A percentile compares a stretch with the other conserved stretches of the same genome.
Conservation (phyloP, 2,797 vertebrate species). For the Coranthus polyacanthus region DNA sequence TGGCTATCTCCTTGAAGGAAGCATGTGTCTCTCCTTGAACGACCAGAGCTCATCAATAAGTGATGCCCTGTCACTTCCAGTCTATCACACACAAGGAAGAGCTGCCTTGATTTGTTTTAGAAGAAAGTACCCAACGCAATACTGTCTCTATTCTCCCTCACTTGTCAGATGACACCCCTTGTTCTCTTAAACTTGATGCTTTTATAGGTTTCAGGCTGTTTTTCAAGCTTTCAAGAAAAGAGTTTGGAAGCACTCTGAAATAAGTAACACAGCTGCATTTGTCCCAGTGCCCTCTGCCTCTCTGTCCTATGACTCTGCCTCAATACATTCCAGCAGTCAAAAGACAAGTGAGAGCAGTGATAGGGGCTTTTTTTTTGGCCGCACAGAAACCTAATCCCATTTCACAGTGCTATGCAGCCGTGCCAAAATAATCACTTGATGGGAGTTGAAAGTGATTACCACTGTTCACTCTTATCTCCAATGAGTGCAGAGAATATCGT, state of each 20-base stretch:
- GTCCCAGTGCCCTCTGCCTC: slow-evolving; percentile 49
- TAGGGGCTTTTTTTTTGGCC: slow-evolving; percentile 51
- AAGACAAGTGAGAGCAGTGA: slow-evolving; percentile 60
- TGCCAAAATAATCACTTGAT: slow-evolving; percentile 82
- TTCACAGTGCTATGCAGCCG: slow-evolving; percentile 70
- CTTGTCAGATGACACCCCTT: slow-evolving; percentile 35
- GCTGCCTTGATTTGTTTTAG: slow-evolving; percentile 68
- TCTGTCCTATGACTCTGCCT: slow-evolving; percentile 52
- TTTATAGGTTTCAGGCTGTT: slow-evolving; percentile 32
- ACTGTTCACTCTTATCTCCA: slow-evolving; percentile 81
- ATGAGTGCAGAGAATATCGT: slow-evolving; percentile 72
- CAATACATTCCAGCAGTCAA: slow-evolving; percentile 67
- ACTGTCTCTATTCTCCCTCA: slow-evolving; percentile 19
- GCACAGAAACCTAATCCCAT: slow-evolving; percentile 81
- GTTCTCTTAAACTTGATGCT: slow-evolving; percentile 39
- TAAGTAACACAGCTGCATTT: slow-evolving; percentile 31
- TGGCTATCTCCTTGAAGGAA: slow-evolving; percentile 73
- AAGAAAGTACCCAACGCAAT: slow-evolving; percentile 47
- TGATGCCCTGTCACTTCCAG: slow-evolving; percentile 77
- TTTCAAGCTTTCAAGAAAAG: slow-evolving; percentile 29
- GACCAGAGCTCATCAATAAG: slow-evolving; percentile 80
- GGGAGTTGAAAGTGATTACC: slow-evolving; percentile 83
- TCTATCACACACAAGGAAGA: slow-evolving; percentile 69
- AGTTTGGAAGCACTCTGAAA: slow-evolving; percentile 19
- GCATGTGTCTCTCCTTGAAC: slow-evolving; percentile 75